These are phyloP conservation scores for Morpho deidamia DNA, from an alignment of 2,888 invertebrate genomes.

Conservation along the genomic window DNA sequence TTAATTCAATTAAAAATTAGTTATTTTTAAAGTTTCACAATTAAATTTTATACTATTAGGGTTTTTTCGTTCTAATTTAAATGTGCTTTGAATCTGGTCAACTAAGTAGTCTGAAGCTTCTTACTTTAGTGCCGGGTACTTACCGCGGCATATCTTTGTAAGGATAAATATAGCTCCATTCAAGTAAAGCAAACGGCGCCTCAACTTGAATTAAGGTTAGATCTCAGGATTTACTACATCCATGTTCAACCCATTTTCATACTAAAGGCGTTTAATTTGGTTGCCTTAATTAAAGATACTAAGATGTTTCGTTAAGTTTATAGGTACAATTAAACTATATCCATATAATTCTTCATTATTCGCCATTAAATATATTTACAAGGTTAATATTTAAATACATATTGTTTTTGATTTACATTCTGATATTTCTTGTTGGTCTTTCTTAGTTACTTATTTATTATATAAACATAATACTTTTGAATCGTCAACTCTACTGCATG, in stretches of 20 bases:
- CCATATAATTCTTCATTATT: too few species aligned
- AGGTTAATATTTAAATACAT: too few species aligned
- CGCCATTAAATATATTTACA: too few species aligned
- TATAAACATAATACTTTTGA: too few species aligned
- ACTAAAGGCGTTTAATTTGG: not conserved
- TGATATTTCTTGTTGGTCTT: too few species aligned
- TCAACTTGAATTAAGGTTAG: constrained; percentile 7
- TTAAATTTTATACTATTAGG: not conserved
- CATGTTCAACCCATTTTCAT: not conserved
- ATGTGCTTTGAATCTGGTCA: constrained; percentile 1
- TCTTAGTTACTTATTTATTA: too few species aligned
- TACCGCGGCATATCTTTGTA: constrained; percentile 3
- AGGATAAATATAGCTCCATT: constrained; percentile 7
- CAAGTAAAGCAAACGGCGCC: constrained; percentile 6
- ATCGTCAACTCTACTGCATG: too few species aligned
- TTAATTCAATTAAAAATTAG: not conserved
- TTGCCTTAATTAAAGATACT: not conserved
- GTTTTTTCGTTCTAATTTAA: not conserved
- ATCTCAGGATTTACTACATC: not conserved
- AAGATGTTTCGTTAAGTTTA: not conserved
- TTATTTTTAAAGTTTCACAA: not conserved
- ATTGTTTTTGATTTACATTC: too few species aligned
- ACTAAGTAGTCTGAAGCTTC: constrained; percentile 1
- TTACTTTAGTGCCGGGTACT: constrained; percentile 5
- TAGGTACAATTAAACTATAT: too few species aligned